A percentile compares a stretch with the other conserved stretches of the same genome.
phyloP scores from a whole-genome alignment of 1,140 invertebrate species.

The Leptestheria dahalacensis region DNA sequence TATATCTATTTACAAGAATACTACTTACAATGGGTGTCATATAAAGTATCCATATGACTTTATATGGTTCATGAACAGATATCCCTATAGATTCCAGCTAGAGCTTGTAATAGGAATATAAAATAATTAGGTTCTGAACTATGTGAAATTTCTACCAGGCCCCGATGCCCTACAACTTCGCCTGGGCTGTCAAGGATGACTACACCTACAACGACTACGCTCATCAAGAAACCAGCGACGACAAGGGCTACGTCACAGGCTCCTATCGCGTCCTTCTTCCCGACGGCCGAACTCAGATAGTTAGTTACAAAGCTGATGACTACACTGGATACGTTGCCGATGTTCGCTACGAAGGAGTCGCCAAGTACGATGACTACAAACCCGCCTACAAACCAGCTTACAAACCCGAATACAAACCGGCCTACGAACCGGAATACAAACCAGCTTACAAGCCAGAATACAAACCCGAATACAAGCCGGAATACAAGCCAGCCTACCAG shows the following conservation, averaged over 20 bases:
- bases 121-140: too few species aligned
- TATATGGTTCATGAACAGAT: too few species aligned
- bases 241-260: conserved; percentile 40
- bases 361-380: conserved; percentile 8
- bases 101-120: too few species aligned
- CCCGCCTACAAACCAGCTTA: conserved; percentile 1
- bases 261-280: too few species aligned
- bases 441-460: too few species aligned
- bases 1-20: too few species aligned
- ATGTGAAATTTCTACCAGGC: background rate
- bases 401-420: conserved; percentile 14
- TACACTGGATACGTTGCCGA: conserved; percentile 18
- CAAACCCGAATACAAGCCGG: too few species aligned
- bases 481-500: too few species aligned
- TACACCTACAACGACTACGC: conserved; percentile 53
- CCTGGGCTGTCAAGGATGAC: conserved; percentile 51
- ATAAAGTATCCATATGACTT: too few species aligned
- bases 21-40: too few species aligned
- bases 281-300: conserved; percentile 16
- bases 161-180: conserved; percentile 44
- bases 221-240: conserved; percentile 47
- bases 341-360: conserved; percentile 19
- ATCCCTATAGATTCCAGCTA: too few species aligned
- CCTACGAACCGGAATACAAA: conserved; percentile 4
- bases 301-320: conserved; percentile 17